These are phyloP conservation scores for Onychostruthus taczanowskii DNA, from an alignment of 2,113 vertebrate genomes.

Conservation along the genomic window DNA sequence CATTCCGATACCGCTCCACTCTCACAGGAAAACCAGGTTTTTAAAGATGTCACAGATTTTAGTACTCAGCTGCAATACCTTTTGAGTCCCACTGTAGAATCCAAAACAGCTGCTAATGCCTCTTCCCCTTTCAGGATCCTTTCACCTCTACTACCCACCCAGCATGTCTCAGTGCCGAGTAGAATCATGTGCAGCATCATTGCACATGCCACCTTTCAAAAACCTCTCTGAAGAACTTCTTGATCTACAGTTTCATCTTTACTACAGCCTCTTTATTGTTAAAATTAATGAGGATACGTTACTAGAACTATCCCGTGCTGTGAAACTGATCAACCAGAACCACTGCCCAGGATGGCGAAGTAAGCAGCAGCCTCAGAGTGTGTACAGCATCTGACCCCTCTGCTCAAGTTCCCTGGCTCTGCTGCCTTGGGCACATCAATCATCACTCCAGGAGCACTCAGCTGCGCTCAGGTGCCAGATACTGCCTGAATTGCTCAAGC, in stretches of 20 bases:
- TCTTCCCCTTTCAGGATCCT: neutral
- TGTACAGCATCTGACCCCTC: fast-evolving
- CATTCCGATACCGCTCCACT: neutral
- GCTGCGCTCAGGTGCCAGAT: neutral
- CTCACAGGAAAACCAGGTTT: neutral
- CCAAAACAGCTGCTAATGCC: neutral
- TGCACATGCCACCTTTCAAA: neutral
- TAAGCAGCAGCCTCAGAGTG: neutral
- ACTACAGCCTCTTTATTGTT: neutral
- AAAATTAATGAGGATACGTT: fast-evolving
- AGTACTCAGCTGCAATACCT: neutral
- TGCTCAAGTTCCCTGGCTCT: fast-evolving
- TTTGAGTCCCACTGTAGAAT: neutral
- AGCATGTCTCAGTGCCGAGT: too few relatives aligned
- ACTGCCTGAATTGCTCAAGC: neutral
- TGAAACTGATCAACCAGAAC: neutral
- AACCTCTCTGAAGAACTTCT: neutral
- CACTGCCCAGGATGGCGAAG: neutral
- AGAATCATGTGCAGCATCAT: fast-evolving
- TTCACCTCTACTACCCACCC: neutral
- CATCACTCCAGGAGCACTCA: neutral
- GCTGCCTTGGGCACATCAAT: neutral
- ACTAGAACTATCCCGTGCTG: neutral
- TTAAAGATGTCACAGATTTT: neutral
- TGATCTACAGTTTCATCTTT: neutral